Percentiles rank a stretch among this genome's conserved stretches.
Evolutionary conservation across 2,888 invertebrate genomes (phyloP).

Genomic region (Pinctada fucata): DNA sequence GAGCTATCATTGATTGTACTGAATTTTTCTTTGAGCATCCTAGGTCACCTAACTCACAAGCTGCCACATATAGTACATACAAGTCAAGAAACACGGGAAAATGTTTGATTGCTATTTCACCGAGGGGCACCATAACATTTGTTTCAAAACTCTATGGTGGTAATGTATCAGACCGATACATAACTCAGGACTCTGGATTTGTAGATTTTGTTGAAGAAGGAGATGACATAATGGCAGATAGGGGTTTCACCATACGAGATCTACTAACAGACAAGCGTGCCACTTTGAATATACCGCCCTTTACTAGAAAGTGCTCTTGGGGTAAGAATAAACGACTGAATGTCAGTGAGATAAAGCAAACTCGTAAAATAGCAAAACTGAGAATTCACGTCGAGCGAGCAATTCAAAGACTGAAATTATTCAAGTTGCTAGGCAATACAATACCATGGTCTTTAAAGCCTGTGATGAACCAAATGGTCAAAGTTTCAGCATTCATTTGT

Average conservation of each 20-base stretch:
- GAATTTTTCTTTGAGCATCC: constrained; percentile 15
- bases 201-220: constrained; percentile 17
- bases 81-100: constrained; percentile 24
- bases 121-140: constrained; percentile 9
- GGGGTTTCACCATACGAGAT: constrained; percentile 24
- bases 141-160: constrained; percentile 7
- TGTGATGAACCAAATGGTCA: constrained; percentile 10
- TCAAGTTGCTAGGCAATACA: constrained; percentile 12
- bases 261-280: constrained; percentile 11
- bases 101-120: constrained; percentile 21
- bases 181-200: constrained; percentile 16
- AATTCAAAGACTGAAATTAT: constrained; percentile 17
- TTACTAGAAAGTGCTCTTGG: constrained; percentile 28
- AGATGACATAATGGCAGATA: constrained; percentile 25
- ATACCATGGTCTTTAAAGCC: constrained; percentile 3
- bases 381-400: constrained; percentile 9
- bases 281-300: constrained; percentile 27
- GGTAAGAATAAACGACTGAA: constrained; percentile 26
- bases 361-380: constrained; percentile 24
- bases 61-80: constrained; percentile 19
- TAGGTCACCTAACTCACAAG: constrained; percentile 17
- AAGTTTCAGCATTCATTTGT: constrained; percentile 17
- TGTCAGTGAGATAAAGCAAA: constrained; percentile 34
- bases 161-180: constrained; percentile 25
- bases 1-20: constrained; percentile 12